Evolutionary conservation across 2,797 vertebrate genomes (phyloP).

Genomic region (Petrocephalus schoutedeni): DNA sequence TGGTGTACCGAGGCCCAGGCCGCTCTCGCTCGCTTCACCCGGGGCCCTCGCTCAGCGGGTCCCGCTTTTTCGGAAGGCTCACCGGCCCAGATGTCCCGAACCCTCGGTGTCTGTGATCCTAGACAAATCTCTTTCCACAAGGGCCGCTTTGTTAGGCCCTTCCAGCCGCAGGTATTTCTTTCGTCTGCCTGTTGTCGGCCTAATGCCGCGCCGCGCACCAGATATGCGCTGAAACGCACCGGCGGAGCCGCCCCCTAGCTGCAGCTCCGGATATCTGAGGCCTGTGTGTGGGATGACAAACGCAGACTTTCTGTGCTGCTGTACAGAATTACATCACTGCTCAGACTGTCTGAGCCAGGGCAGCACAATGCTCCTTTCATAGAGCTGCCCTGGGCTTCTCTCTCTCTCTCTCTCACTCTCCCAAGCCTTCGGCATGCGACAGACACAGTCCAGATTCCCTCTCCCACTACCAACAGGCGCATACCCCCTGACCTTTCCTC

Average conservation of each 20-base stretch:
- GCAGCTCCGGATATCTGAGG: not conserved
- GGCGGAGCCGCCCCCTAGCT: not conserved
- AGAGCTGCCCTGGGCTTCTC: not conserved
- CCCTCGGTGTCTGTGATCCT: slow-evolving; percentile 6
- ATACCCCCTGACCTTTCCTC: not conserved
- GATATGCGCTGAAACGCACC: not conserved
- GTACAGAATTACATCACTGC: slow-evolving; percentile 27
- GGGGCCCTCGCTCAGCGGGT: too few relatives aligned
- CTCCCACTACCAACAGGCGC: not conserved
- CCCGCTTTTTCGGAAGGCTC: not conserved
- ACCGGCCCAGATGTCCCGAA: not conserved
- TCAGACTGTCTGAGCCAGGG: slow-evolving; percentile 16
- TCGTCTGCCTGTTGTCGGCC: not conserved
- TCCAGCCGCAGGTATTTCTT: not conserved
- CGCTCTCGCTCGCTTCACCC: not conserved
- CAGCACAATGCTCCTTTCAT: slow-evolving; percentile 30
- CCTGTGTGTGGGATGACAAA: slow-evolving; percentile 19
- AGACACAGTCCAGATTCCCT: slow-evolving; percentile 1
- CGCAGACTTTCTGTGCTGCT: slow-evolving; percentile 14
- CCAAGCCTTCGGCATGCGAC: not conserved
- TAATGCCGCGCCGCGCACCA: not conserved
- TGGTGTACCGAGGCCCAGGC: not conserved
- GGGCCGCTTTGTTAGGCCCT: not conserved
- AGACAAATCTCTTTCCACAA: not conserved
- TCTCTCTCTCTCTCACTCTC: slow-evolving; percentile 9